phyloP scores from a whole-genome alignment of 64 coral and sea anemone genomes.

The Pachyseris speciosa region DNA sequence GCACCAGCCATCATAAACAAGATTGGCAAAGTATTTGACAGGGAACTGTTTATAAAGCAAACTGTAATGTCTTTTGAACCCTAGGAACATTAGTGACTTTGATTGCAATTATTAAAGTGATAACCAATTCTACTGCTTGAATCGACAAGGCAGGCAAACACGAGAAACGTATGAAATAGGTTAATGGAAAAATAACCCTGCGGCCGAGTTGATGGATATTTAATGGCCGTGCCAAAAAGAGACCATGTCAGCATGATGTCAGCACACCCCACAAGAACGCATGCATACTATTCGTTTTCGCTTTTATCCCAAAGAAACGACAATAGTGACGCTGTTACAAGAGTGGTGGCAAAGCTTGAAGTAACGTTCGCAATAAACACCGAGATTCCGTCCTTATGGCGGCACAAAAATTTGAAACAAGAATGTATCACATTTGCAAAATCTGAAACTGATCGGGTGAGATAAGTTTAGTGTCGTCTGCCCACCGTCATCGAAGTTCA shows the following conservation, averaged over 20 bases:
- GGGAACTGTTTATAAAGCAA: conserved; percentile 18
- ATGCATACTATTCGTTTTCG: no score
- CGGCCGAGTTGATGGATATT: not conserved
- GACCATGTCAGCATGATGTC: not conserved
- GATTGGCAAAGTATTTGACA: not conserved
- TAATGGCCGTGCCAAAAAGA: not conserved
- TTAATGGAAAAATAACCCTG: not conserved
- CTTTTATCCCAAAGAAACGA: no score
- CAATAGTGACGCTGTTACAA: not conserved
- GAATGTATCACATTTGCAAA: not conserved
- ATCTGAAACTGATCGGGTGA: not conserved
- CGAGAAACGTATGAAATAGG: not conserved
- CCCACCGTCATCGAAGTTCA: conserved; percentile 11
- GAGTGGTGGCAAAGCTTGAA: no score
- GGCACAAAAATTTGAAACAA: conserved; percentile 8
- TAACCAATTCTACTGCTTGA: not conserved
- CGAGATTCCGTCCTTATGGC: no score
- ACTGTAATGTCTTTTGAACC: not conserved
- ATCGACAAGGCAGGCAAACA: conserved; percentile 11
- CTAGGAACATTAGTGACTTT: not conserved
- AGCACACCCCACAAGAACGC: no score
- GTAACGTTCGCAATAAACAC: no score
- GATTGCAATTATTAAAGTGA: not conserved
- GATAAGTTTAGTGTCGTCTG: conserved; percentile 9
- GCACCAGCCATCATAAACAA: not conserved